phyloP scores from a whole-genome alignment of 2,888 invertebrate species.

The Ctena decussata region DNA sequence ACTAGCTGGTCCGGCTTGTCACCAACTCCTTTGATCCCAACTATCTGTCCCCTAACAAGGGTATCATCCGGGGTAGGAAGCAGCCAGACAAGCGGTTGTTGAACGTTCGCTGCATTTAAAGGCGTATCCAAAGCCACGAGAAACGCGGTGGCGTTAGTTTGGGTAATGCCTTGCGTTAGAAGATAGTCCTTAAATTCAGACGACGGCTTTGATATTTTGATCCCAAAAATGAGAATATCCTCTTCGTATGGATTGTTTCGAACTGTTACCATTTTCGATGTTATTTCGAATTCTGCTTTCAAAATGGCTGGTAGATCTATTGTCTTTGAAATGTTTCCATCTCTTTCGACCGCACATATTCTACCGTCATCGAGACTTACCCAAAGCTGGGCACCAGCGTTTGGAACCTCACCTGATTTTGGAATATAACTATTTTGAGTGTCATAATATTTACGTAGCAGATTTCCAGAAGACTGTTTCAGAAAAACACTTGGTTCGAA shows the following conservation, averaged over 20 bases:
- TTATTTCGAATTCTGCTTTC: conserved; percentile 49
- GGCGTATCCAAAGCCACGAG: conserved; percentile 55
- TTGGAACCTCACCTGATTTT: too few relatives aligned
- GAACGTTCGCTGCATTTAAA: conserved; percentile 15
- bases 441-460: too few relatives aligned
- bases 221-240: conserved; percentile 55
- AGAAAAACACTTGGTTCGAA: conserved; percentile 46
- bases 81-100: conserved; percentile 55
- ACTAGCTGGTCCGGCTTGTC: conserved; percentile 31
- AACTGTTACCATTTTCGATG: conserved; percentile 45
- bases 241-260: conserved; percentile 32
- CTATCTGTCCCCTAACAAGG: conserved; percentile 59
- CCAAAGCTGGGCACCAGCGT: conserved; percentile 55
- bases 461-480: too few relatives aligned
- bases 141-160: conserved; percentile 12
- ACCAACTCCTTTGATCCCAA: conserved; percentile 43
- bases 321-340: conserved; percentile 38
- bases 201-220: conserved; percentile 22
- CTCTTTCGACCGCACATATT: conserved; percentile 37
- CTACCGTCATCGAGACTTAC: conserved; percentile 39
- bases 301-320: conserved; percentile 39
- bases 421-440: too few relatives aligned
- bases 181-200: conserved; percentile 24
- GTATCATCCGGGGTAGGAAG: conserved; percentile 62
- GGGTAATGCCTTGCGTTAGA: conserved; percentile 9